Evolutionary conservation across 30 jellyfish, hydroid and myxozoan genomes (phyloP).

Genomic region (Aurelia aurita): DNA sequence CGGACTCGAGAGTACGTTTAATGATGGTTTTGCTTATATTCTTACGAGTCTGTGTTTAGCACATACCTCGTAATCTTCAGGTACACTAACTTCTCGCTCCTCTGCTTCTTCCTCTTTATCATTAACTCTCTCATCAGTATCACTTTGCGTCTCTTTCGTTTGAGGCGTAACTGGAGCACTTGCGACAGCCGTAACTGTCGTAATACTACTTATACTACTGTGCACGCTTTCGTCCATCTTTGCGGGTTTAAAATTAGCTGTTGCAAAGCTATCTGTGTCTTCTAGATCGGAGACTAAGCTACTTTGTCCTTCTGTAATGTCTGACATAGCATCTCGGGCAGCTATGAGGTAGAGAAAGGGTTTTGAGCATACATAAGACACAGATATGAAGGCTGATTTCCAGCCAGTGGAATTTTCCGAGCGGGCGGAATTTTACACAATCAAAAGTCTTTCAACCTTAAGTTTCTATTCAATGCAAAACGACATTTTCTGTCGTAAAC

Average conservation of each 20-base stretch:
- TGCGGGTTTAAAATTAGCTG: conserved; percentile 32
- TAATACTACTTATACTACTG: conserved; percentile 26
- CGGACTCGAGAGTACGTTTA: no score
- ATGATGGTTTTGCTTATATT: no score
- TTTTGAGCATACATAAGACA: no score
- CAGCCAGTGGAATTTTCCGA: no score
- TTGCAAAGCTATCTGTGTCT: conserved; percentile 69
- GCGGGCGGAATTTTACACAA: no score
- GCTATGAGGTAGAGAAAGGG: conserved; percentile 67
- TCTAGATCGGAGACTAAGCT: conserved; percentile 51
- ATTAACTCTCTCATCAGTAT: conserved; percentile 5
- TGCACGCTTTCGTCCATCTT: not conserved
- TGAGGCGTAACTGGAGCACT: conserved; percentile 4
- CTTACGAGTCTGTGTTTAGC: not conserved
- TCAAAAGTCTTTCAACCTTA: no score
- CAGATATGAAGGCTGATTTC: no score
- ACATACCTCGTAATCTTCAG: not conserved
- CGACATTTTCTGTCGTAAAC: no score
- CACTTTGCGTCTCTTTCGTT: not conserved
- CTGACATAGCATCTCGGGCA: conserved; percentile 86
- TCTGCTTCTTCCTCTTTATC: not conserved
- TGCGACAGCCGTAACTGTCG: conserved; percentile 26
- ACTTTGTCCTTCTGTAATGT: conserved; percentile 65
- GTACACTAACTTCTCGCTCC: not conserved
- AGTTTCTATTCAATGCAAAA: no score